Base-by-base conservation (phyloP, 2,797 vertebrate species). In the Pseudochirops cupreus region DNA sequence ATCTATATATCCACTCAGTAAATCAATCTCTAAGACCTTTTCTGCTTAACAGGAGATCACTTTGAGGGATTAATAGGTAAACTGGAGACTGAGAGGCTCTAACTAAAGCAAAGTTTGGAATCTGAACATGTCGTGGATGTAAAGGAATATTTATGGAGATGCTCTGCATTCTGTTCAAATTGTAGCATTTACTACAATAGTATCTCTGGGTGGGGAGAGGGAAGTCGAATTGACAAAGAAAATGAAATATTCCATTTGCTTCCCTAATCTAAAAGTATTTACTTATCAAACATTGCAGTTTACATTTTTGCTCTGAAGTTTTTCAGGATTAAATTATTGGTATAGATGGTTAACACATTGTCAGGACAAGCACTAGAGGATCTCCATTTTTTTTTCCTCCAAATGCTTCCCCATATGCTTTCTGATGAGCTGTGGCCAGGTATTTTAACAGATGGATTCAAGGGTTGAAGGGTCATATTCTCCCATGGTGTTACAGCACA, bases 1-100 rank as follows among this genome's bases (percentile, higher is more conserved):
- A 54, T 56, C 21, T 89, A 67, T 89, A 87, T 95, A 96, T 53
- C 93, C 87, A 90, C 92, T 93, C 24, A 94, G 94, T 56, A 53
- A 0, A 0, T 82, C 33, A 92, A 57, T 53, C 57, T 93, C 96
- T 94, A 55, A 91, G 39, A 21, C 93, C 1, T 18, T 57, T 93
- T 39, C 4, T 90, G 54, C 52, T 62, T 33, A 56, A 29, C 21
- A 94, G 4, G 91, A 62, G 92, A 52, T 96, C 58, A 93, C 39
- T 55, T 29, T 95, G 87, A n/a, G 58, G 28, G 55, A 93, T 26
- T 46, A 14, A 57, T 33, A 94, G 52, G 58, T 93, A 7, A 16
- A 95, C 6, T 0, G 1, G 10, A 87, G 28, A 92, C 50, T 54
- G 0, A 2, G 18, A 94, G 74, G 16, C 0, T 90, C 50, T n/a